Base-by-base conservation (phyloP, 1,140 invertebrate genomes). In the Triops cancriformis region DNA sequence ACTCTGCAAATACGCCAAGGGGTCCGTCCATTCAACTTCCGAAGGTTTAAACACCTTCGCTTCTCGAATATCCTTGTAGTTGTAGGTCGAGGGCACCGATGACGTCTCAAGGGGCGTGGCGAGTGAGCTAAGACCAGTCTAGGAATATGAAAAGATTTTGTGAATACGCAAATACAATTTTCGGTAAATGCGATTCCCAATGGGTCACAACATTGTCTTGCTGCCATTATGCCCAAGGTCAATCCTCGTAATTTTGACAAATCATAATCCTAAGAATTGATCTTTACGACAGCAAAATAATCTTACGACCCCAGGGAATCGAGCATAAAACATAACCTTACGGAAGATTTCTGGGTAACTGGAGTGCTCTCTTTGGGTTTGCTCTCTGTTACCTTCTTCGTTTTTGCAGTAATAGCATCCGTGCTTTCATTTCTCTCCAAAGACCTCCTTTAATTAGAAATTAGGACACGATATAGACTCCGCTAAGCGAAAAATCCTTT, bases 21-120 rank as follows among this genome's bases (percentile, higher is more conserved):
- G 95, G 87, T 98, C 94, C 83, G 92, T 89, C 81, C 96, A 96
- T 83, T 96, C 94, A 82, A 92, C 91, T 81, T 92, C 92, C 0
- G 90, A 90, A 0, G 94, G 94, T 82, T 91, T 88, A 85, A 94
- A 97, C 0, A 90, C 89, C 0, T 93, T 93, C 18, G 93, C 94
- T 82, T 95, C 92, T 0, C 93, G 90, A 77, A 94, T 85, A 77
- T 88, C 45, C 9, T 72, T 76, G 26, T 26, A 64, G 64, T 77
- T 72, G 26, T 43, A 73, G 27, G 14, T 72, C 18, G 51, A 64
- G 23, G 51, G 23, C 27, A 72, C 27, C 6, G 72, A 37, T 11
- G 72, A 23, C 37, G 76, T 72, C 14, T 73, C 37, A 4, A 77
- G 14, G 26, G 51, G 64, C 76, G 23, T 72, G 18, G 26, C 72